Percentiles rank a stretch among this genome's conserved stretches.
phyloP scores from a whole-genome alignment of 2,113 vertebrate genomes.

The Indicator indicator region DNA sequence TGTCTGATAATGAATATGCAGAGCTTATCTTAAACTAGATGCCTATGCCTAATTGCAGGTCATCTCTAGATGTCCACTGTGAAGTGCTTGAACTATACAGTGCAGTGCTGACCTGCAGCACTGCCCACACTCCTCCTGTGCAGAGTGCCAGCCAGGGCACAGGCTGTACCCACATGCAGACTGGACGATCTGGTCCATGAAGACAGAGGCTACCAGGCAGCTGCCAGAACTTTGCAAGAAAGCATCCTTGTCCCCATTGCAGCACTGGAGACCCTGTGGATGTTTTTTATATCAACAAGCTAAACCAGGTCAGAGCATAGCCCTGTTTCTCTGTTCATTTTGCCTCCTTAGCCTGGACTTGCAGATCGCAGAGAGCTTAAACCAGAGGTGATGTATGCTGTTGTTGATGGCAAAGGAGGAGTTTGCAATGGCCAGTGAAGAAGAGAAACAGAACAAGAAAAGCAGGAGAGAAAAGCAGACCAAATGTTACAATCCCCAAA shows the following conservation, averaged over 20 bases:
- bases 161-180: fast-evolving
- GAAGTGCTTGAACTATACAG: neutral
- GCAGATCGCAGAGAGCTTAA: neutral
- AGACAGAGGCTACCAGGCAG: neutral
- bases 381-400: neutral
- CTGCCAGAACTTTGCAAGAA: neutral
- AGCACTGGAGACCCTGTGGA: neutral
- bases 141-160: neutral
- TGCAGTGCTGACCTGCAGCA: neutral
- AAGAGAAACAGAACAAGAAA: neutral
- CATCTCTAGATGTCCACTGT: neutral
- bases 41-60: neutral
- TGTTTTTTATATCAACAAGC: neutral
- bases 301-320: neutral
- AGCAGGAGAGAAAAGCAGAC: neutral
- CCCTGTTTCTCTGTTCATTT: neutral
- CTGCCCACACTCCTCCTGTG: neutral
- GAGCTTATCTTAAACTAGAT: neutral
- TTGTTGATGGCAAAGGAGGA: neutral
- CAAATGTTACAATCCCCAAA: neutral
- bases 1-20: neutral
- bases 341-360: neutral
- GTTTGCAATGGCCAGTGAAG: neutral
- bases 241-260: fast-evolving
- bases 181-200: fast-evolving